These are phyloP conservation scores for Erannis defoliaria DNA, from an alignment of 2,888 invertebrate species.

Conservation along the genomic window DNA sequence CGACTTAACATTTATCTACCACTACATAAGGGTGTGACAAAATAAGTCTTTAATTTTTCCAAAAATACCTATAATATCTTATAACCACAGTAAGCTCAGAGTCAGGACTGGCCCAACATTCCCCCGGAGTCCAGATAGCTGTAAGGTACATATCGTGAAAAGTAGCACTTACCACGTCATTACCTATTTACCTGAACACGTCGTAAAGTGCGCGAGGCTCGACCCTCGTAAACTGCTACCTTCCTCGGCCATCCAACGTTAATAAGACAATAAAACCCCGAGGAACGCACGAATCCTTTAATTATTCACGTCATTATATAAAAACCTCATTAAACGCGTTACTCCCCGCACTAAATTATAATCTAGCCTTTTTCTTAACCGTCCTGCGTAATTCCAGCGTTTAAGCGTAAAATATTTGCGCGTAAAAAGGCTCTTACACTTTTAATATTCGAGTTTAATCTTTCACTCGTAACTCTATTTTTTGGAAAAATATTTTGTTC, in stretches of 20 bases:
- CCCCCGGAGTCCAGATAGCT: neutral
- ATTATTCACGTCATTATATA: constrained; percentile 45
- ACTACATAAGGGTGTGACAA: no score
- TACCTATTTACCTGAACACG: constrained; percentile 35
- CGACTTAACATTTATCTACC: no score
- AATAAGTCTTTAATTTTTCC: no score
- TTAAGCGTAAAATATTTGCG: constrained; percentile 31
- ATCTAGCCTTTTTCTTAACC: constrained; percentile 38
- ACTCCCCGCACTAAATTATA: constrained; percentile 38
- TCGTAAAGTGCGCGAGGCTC: constrained; percentile 22
- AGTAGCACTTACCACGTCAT: constrained; percentile 31
- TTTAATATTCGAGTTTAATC: constrained; percentile 34
- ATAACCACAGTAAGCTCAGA: no score
- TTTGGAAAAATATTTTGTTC: constrained; percentile 18
- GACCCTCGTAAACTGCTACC: constrained; percentile 36
- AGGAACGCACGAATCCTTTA: constrained; percentile 38
- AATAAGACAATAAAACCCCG: constrained; percentile 47
- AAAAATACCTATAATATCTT: no score
- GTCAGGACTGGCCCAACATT: no score
- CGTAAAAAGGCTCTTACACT: constrained; percentile 30
- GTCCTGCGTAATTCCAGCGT: constrained; percentile 29
- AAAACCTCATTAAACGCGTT: constrained; percentile 41
- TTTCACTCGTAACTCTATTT: constrained; percentile 29
- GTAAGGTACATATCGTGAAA: neutral
- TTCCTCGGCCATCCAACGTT: constrained; percentile 26